Evolutionary conservation across 2,888 invertebrate genomes (phyloP).

Genomic region (Lysandra coridon): DNA sequence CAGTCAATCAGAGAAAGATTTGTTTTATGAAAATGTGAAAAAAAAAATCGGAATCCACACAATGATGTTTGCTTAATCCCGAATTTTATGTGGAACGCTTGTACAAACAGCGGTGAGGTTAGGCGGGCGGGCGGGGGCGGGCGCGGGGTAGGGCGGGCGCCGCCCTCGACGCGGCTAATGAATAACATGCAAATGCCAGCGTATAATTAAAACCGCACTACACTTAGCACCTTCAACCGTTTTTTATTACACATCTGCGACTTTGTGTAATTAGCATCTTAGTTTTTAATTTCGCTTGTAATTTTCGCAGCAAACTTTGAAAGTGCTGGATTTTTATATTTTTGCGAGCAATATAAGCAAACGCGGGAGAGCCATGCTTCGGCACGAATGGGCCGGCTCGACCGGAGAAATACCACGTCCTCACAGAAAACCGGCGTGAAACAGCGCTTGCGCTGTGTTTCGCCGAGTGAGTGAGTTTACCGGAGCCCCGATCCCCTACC

Average conservation of each 20-base stretch:
- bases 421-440: too few species aligned
- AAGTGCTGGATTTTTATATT: neutral
- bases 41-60: constrained; percentile 21
- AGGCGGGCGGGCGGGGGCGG: constrained; percentile 37
- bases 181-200: constrained; percentile 72
- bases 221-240: constrained; percentile 37
- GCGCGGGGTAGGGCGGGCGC: constrained; percentile 33
- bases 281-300: constrained; percentile 18
- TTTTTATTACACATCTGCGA: constrained; percentile 35
- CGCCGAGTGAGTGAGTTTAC: too few species aligned
- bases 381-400: too few species aligned
- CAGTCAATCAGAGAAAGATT: constrained; percentile 31
- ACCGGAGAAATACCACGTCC: too few species aligned
- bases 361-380: too few species aligned
- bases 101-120: constrained; percentile 29
- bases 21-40: constrained; percentile 29
- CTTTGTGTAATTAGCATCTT: constrained; percentile 29
- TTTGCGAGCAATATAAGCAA: neutral
- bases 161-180: constrained; percentile 60
- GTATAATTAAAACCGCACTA: constrained; percentile 66
- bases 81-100: constrained; percentile 33
- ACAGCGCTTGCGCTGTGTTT: too few species aligned
- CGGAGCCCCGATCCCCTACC: too few species aligned
- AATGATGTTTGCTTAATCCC: constrained; percentile 33
- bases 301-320: constrained; percentile 14